Percentiles rank a stretch among this genome's conserved stretches.
Conservation (phyloP, 2,797 vertebrate species). For the Vireo griseus region DNA sequence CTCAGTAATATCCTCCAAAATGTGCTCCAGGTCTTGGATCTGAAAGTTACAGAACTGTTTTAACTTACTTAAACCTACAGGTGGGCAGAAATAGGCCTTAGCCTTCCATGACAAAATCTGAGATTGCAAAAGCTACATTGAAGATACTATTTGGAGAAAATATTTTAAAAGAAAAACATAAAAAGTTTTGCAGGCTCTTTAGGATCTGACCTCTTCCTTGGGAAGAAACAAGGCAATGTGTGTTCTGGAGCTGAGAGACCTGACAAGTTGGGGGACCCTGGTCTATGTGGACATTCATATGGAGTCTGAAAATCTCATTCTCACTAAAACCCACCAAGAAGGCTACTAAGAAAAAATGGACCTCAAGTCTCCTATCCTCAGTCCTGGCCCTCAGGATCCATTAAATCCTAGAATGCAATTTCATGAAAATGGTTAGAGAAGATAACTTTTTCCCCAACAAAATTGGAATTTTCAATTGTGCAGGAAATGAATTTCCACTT, state of each 20-base stretch:
- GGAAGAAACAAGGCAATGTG: background rate
- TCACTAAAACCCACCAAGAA: background rate
- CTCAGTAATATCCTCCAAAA: conserved; percentile 74
- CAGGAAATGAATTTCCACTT: background rate
- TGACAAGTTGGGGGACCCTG: background rate
- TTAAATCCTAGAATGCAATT: background rate
- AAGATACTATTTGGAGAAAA: background rate
- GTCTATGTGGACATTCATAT: background rate
- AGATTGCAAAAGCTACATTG: background rate
- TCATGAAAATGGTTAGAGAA: background rate
- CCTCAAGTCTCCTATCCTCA: background rate
- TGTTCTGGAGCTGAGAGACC: background rate
- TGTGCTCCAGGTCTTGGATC: conserved; percentile 78
- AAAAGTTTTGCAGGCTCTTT: background rate
- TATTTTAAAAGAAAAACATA: background rate
- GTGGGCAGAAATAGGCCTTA: background rate
- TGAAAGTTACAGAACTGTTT: conserved; percentile 53
- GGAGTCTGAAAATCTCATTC: background rate
- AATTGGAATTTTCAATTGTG: background rate
- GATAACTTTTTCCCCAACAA: fast-evolving
- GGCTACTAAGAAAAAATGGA: background rate
- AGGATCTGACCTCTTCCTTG: background rate
- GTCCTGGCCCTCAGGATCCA: background rate
- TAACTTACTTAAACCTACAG: background rate
- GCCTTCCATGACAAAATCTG: background rate